Base-by-base conservation (phyloP, 1,140 invertebrate species). In the Grapholita molesta region DNA sequence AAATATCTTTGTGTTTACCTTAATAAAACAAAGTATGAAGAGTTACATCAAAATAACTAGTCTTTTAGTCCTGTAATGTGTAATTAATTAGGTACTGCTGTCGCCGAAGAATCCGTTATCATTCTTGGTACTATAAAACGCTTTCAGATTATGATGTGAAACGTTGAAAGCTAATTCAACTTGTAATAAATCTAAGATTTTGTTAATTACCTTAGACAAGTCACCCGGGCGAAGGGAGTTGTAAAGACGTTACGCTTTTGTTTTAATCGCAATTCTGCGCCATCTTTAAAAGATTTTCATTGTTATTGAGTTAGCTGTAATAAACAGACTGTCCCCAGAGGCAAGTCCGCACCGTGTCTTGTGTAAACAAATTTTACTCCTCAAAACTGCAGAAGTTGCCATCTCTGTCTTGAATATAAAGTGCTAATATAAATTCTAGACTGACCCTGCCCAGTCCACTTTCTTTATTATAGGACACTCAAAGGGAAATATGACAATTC, bases 71-170 rank as follows among this genome's bases (percentile, higher is more conserved):
- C 70, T 75, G 77, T 85, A 80, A 83, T 78, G 78, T 88, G 81
- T 83, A 86, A 87, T 89, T 85, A 87, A 87, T 86, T 84, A n/a
- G n/a, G n/a, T n/a, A 78, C 74, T 69, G 72, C 52, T 64, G 35
- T 69, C 55, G 71, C 75, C 70, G 66, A 76, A 81, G 77, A 78
- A 75, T 74, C 67, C 72, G 64, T 66, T 72, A 69, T 68, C 65
- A 61, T 71, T 70, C 72, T 68, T 33, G 55, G 70, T 66, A 83
- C 83, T 83, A 83, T 87, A 89, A 88, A 88, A 88, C 84, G 80
- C 79, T 86, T 88, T 84, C 75, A 76, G 83, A 88, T 89, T 89
- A 89, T 90, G 82, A 90, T 87, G 87, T 88, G 84, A 90, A 89
- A 88, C 75, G 84, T 76, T 84, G 82, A 83, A 86, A 86, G 88